Evolutionary conservation across 2,888 invertebrate species (phyloP), one percentile per base, ranked within the genome.

Genomic region (Diarsia mendica): DNA sequence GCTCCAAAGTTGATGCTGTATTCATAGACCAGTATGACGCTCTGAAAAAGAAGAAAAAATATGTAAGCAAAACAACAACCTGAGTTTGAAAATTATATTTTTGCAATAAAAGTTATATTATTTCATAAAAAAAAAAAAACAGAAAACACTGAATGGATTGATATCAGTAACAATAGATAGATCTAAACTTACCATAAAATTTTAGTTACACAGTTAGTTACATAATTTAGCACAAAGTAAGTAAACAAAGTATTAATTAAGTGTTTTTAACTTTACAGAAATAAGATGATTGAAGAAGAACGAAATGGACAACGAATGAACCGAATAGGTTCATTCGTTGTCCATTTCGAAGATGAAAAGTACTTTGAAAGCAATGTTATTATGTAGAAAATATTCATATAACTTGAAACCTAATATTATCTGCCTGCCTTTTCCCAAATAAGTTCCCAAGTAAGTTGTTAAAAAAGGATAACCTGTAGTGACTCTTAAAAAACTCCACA

Each of bases 11-110:
- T 90, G 53, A 92, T 85, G 67, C 91, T 94, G 79, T 93, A 94
- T 83, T 95, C 94, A 87, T 94, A 95, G 67, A 94, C 89, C 49
- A 95, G 89, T 58, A 95, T 89, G 39, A 95, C 89, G 75, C 90
- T 91, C 96, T 96, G 95, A 80, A 96, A 96, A 44, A 80, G 74
- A 87, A 85, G 67, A 74, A 55, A 73, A 13, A 48, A 13, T 2
- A 15, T 44, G 13, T 74, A 61, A 65, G 18, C 5, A 69, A 2
- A 2, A n/a, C 28, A 18, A 15, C 0, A n/a, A 20, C 23, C 6
- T 60, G 0, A 44, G 18, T 39, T 61, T 5, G 0, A n/a, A 46
- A 61, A 49, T 10, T 51, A 23, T 33, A 33, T 49, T 66, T 33
- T 1, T 39, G 15, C 20, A 67, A 13, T 23, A 23, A 3, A 44